Base-by-base conservation (phyloP, 1,140 invertebrate species). In the Sesamia nonagrioides region DNA sequence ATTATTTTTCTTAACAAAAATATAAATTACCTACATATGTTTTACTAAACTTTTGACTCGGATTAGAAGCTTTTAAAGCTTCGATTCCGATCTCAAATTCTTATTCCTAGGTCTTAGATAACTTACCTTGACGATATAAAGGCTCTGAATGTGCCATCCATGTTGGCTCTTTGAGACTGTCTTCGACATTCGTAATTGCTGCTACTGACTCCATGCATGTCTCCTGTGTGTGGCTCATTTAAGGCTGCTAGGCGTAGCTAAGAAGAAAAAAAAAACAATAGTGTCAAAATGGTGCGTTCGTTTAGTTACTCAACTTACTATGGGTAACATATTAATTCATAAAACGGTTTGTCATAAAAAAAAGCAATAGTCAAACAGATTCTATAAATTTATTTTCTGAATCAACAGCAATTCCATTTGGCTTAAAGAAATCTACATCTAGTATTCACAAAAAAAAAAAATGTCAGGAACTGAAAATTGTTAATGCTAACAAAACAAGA, bases 171-270 rank as follows among this genome's bases (percentile, higher is more conserved):
- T 76, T 97, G 96, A 9, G 98, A 97, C 95, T 99, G 98, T 78
- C 98, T 96, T 92, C 99, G 98, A 93, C 99, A 99, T 76, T 97
- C 96, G 83, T 98, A 98, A 95, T 99, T 99, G 33, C 98, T 98
- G 40, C 98, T 98, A 74, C 98, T 96, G 18, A 98, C 97, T 2
- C 99, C 99, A 84, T 98, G 97, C 96, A 99, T 97, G 88, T 99
- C 97, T 33, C 99, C 99, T 6, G 96, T 97, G 85, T 97, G 97
- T 0, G 99, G 98, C 82, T 98, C 97, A 93, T 99, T 99, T 72
- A 99, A 94, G 0, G 99, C 99, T 17, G 98, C 98, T 95, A 99
- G 96, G 84, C 98, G 96, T 45, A 99, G 95, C 98, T 99, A 89
- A 2, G 68, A 78, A 66, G 71, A 79, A 52, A 15, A 77, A 69